Conservation (phyloP, 1,140 invertebrate species). For the Dysdera silvatica region DNA sequence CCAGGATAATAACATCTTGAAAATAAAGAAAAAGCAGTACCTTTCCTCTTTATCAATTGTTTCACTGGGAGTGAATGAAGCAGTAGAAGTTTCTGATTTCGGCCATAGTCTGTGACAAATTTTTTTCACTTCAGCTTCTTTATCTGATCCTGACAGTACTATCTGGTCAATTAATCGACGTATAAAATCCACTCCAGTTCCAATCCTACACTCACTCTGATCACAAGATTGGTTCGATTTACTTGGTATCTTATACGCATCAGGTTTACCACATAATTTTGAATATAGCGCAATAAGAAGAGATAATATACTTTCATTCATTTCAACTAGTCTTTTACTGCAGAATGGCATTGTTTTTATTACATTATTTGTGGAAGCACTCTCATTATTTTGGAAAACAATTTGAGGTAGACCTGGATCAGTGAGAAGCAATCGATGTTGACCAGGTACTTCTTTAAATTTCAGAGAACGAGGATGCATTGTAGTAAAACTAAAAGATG, state of each 20-base stretch:
- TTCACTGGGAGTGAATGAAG: conserved; percentile 14
- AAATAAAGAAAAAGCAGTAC: conserved; percentile 11
- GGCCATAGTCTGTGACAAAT: conserved; percentile 27
- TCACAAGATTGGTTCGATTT: conserved; percentile 29
- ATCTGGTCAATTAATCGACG: conserved; percentile 55
- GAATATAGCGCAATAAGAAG: conserved; percentile 86
- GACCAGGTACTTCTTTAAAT: conserved; percentile 18
- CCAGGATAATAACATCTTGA: too few relatives aligned
- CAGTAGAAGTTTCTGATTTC: not conserved
- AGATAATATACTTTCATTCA: conserved; percentile 84
- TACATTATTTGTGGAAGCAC: conserved; percentile 3
- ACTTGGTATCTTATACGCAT: conserved; percentile 58
- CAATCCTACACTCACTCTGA: conserved; percentile 51
- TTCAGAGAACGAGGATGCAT: conserved; percentile 16
- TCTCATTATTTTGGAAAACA: not conserved
- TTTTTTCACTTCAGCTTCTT: conserved; percentile 5
- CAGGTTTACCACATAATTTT: conserved; percentile 70
- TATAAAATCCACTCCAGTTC: conserved; percentile 82
- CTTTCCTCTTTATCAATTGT: conserved; percentile 31
- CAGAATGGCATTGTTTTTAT: conserved; percentile 1
- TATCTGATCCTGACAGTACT: not conserved
- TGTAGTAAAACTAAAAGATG: conserved; percentile 12
- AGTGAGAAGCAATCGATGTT: not conserved
- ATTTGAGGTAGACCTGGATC: conserved; percentile 21
- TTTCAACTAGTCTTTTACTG: conserved; percentile 20